These are phyloP conservation scores for Hystrix brachyura DNA, from an alignment of 2,113 vertebrate genomes.

Conservation along the genomic window DNA sequence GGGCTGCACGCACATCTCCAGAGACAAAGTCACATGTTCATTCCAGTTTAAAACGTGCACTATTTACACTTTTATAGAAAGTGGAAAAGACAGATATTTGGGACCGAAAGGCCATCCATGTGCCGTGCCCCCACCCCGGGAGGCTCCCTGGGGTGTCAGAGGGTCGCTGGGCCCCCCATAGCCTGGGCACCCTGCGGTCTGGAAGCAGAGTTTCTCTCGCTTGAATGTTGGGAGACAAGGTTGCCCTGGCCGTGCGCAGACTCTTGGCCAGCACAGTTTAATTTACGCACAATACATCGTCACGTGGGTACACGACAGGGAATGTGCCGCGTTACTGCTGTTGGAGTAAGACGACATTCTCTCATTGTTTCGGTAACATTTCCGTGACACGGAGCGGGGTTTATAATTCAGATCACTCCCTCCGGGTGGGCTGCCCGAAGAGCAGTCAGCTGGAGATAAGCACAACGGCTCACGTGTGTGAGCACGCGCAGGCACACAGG, in stretches of 20 bases:
- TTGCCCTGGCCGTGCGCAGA: background rate
- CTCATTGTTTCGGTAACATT: conserved; percentile 25
- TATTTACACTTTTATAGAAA: background rate
- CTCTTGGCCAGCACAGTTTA: background rate
- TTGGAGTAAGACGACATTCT: background rate
- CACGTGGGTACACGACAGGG: background rate
- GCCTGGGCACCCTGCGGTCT: background rate
- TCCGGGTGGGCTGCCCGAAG: background rate
- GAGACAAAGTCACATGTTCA: background rate
- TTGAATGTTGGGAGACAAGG: background rate
- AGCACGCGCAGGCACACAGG: background rate
- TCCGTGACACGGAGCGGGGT: background rate
- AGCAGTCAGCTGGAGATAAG: background rate
- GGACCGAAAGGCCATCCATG: background rate
- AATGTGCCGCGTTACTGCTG: conserved; percentile 9
- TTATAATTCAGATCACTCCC: conserved; percentile 5
- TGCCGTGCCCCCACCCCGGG: background rate
- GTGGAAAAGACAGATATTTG: background rate
- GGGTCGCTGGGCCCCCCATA: background rate
- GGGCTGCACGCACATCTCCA: fast-evolving
- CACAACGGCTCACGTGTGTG: background rate
- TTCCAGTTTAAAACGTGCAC: background rate
- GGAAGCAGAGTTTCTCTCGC: background rate
- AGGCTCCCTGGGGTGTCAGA: background rate
- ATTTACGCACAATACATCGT: background rate